phyloP scores from a whole-genome alignment of 1,140 invertebrate species.

The Drosophila paulistorum region DNA sequence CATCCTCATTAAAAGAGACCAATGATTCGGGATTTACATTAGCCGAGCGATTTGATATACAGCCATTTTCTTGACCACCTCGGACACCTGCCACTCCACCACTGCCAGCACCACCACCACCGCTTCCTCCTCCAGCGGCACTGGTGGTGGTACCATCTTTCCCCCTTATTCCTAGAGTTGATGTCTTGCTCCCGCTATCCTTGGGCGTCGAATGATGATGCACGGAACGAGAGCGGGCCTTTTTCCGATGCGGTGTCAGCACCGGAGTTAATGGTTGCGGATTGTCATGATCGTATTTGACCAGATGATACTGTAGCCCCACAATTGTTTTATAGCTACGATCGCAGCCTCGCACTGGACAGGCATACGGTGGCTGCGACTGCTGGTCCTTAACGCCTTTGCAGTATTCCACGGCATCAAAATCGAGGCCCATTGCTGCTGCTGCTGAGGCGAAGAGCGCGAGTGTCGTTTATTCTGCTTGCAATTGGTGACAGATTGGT shows the following conservation, averaged over 20 bases:
- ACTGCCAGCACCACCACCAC: constrained; percentile 18
- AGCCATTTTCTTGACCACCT: constrained; percentile 19
- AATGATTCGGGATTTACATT: constrained; percentile 82
- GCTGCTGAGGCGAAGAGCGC: constrained; percentile 43
- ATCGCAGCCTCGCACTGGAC: constrained; percentile 92
- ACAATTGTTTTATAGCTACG: constrained; percentile 93
- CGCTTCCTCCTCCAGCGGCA: background rate
- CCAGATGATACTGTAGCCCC: constrained; percentile 93
- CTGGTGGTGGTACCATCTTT: background rate
- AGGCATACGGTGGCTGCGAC: constrained; percentile 90
- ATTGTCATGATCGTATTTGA: constrained; percentile 92
- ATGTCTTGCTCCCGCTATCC: constrained; percentile 43
- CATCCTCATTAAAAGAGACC: constrained; percentile 83
- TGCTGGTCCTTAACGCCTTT: constrained; percentile 90
- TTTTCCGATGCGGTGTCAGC: constrained; percentile 83
- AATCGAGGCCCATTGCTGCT: constrained; percentile 84
- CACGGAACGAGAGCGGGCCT: constrained; percentile 83
- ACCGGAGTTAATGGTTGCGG: constrained; percentile 84
- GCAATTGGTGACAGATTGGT: constrained; percentile 63
- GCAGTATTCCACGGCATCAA: constrained; percentile 93
- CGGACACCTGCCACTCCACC: constrained; percentile 68
- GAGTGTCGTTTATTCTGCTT: constrained; percentile 42
- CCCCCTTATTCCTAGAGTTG: constrained; percentile 14
- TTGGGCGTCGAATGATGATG: constrained; percentile 71
- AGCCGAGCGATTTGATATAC: constrained; percentile 11